Percentiles rank a stretch among this genome's conserved stretches.
Conservation (phyloP, 2,797 vertebrate genomes). For the Spizella passerina region DNA sequence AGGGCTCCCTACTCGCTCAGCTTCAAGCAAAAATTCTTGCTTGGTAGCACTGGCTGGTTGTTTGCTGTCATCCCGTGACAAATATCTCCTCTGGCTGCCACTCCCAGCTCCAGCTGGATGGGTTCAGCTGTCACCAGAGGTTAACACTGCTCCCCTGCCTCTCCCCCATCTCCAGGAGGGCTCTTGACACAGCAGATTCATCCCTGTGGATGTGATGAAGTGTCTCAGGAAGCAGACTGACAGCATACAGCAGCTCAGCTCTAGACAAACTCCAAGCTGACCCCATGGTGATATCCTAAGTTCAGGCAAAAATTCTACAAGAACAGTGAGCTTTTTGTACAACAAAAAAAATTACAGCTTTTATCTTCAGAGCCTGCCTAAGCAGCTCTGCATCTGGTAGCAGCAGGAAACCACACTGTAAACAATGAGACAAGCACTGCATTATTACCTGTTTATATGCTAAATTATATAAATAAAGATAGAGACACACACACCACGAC, state of each 20-base stretch:
- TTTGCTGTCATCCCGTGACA: background rate
- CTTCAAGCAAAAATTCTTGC: background rate
- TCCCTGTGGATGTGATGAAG: background rate
- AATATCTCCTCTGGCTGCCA: background rate
- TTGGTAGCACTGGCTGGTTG: background rate
- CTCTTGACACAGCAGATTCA: background rate
- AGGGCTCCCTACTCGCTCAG: background rate
- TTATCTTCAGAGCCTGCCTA: background rate
- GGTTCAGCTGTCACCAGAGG: background rate
- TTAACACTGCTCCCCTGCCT: background rate
- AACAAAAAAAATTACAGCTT: background rate
- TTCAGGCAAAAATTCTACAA: background rate
- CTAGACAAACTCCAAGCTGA: background rate
- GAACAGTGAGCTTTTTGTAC: background rate
- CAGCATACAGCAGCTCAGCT: background rate
- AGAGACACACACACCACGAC: background rate
- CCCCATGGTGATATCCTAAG: fast-evolving
- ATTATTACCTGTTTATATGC: background rate
- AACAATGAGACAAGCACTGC: background rate
- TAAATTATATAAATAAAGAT: background rate
- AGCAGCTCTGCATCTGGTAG: background rate
- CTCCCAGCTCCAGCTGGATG: background rate
- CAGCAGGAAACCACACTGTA: background rate
- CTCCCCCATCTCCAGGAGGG: background rate
- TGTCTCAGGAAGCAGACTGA: background rate